Evolutionary conservation across 2,113 vertebrate species (phyloP).

Genomic region (Ovis canadensis): DNA sequence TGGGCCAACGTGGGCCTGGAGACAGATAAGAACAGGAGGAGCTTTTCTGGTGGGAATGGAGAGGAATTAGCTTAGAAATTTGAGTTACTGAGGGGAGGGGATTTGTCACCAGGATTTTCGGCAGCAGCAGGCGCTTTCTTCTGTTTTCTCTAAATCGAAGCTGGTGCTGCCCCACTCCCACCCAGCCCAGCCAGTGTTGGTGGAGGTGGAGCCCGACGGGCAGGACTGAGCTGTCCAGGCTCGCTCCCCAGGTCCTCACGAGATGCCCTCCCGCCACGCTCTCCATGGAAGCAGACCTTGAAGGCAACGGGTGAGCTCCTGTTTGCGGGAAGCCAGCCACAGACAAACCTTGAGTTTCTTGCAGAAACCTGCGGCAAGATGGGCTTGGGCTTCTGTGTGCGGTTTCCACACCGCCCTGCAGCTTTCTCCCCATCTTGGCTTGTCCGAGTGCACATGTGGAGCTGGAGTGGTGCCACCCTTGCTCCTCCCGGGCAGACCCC

Average conservation of each 20-base stretch:
- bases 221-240: fast-evolving
- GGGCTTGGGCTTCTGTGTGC: fast-evolving
- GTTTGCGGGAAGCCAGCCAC: neutral
- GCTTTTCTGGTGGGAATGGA: neutral
- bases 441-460: fast-evolving
- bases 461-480: neutral
- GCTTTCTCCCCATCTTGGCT: neutral
- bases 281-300: neutral
- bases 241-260: neutral
- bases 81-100: neutral
- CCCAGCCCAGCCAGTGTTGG: neutral
- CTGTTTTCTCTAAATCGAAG: neutral
- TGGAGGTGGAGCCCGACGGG: neutral
- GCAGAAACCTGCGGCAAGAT: neutral
- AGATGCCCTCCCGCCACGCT: fast-evolving
- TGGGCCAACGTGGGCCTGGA: neutral
- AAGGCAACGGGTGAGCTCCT: neutral
- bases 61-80: neutral
- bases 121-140: neutral
- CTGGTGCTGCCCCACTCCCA: neutral
- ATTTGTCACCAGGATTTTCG: neutral
- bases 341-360: neutral
- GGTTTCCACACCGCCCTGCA: fast-evolving
- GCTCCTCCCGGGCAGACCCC: neutral
- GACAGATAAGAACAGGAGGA: neutral